These are phyloP conservation scores for Drosophila parvula DNA, from an alignment of 1,140 invertebrate species.

Conservation along the genomic window DNA sequence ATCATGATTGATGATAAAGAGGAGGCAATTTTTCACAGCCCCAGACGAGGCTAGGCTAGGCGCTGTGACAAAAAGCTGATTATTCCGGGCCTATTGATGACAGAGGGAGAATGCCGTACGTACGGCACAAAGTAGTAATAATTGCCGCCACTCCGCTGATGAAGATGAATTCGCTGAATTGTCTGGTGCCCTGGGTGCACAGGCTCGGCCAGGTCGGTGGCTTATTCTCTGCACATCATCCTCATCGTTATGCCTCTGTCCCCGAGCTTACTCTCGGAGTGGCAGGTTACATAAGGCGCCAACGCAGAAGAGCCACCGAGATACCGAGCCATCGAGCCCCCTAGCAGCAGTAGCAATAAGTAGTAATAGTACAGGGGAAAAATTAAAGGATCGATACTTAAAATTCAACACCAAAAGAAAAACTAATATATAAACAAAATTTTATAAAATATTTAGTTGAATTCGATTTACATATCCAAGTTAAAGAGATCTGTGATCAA, in stretches of 20 bases:
- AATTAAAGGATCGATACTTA: neutral
- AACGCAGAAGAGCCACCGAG: conserved; percentile 64
- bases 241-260: conserved; percentile 5
- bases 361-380: neutral
- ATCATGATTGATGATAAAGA: conserved; percentile 40
- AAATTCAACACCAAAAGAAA: neutral
- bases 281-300: conserved; percentile 69
- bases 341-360: conserved; percentile 37
- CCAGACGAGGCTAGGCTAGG: conserved; percentile 13
- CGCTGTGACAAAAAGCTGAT: conserved; percentile 45
- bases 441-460: no score
- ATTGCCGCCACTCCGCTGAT: conserved; percentile 42
- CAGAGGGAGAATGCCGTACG: conserved; percentile 49
- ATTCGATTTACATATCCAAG: no score
- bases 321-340: conserved; percentile 17
- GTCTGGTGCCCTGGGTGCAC: conserved; percentile 10
- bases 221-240: conserved; percentile 32
- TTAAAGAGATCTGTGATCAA: no score
- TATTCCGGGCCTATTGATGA: conserved; percentile 70
- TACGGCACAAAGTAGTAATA: conserved; percentile 57
- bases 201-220: conserved; percentile 2
- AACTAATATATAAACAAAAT: neutral
- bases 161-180: conserved; percentile 68
- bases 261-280: no score
- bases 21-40: conserved; percentile 50